A percentile compares a stretch with the other conserved stretches of the same genome.
These are phyloP conservation scores for Drosophila cracens DNA, from an alignment of 2,888 invertebrate genomes.

Conservation along the genomic window DNA sequence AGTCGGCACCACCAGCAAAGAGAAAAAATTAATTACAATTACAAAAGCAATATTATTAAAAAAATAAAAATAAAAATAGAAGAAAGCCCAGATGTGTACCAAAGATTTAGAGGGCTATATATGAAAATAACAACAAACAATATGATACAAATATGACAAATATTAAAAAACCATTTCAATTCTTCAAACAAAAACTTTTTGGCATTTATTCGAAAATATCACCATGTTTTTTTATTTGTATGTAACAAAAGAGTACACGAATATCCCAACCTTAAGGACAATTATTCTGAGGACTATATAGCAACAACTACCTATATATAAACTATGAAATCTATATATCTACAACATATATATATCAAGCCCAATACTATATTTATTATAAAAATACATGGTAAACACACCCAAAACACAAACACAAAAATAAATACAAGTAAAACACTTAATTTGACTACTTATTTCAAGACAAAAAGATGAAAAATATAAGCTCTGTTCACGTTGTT, in stretches of 20 bases:
- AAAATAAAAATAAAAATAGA: background rate
- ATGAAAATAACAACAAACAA: conserved; percentile 12
- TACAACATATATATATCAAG: conserved; percentile 28
- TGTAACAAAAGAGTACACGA: conserved; percentile 64
- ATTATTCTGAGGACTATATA: conserved; percentile 63
- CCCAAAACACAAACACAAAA: conserved; percentile 13
- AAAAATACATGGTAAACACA: conserved; percentile 45
- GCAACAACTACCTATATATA: conserved; percentile 56
- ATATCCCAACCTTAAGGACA: conserved; percentile 76
- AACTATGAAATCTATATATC: conserved; percentile 46
- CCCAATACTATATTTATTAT: conserved; percentile 42
- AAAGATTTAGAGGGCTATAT: conserved; percentile 26
- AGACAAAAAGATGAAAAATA: conserved; percentile 3
- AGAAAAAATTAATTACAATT: conserved; percentile 14
- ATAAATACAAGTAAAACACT: conserved; percentile 41
- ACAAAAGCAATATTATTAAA: conserved; percentile 49
- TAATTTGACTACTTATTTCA: conserved; percentile 67
- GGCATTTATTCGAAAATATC: conserved; percentile 67
- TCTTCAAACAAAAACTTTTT: conserved; percentile 28
- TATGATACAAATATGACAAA: conserved; percentile 16
- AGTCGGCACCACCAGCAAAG: conserved; percentile 42
- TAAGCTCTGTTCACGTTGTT: conserved; percentile 50
- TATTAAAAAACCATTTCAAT: conserved; percentile 23
- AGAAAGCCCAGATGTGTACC: conserved; percentile 32
- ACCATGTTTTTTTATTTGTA: conserved; percentile 40